Percentiles rank a stretch among this genome's conserved stretches.
Conservation (phyloP, 2,113 vertebrate genomes). For the Sinocyclocheilus anophthalmus region DNA sequence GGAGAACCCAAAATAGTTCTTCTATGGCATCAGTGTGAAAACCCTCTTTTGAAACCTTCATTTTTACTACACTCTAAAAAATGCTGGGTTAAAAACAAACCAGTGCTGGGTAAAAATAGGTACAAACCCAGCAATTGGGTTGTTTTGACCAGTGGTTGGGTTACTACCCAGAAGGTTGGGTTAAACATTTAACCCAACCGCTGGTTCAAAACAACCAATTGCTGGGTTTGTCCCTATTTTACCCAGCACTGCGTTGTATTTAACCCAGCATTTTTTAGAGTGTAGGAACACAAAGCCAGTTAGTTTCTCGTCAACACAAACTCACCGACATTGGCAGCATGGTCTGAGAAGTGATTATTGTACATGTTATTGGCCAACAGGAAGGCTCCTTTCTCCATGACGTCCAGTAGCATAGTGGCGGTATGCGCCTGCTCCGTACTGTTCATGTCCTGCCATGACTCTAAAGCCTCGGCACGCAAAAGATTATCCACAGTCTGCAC, state of each 20-base stretch:
- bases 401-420: conserved; percentile 90
- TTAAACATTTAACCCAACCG: too few relatives aligned
- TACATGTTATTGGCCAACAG: conserved; percentile 92
- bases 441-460: conserved; percentile 94
- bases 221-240: too few relatives aligned
- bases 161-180: too few relatives aligned
- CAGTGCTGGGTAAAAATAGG: too few relatives aligned
- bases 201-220: too few relatives aligned
- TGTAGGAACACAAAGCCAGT: not conserved
- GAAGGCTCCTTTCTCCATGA: conserved; percentile 91
- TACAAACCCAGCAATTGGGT: too few relatives aligned
- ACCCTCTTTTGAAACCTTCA: too few relatives aligned
- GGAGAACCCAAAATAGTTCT: not conserved
- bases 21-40: not conserved
- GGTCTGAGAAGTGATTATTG: conserved; percentile 83
- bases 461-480: conserved; percentile 82
- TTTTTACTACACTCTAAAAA: too few relatives aligned
- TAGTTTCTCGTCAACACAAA: not conserved
- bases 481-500: conserved; percentile 92
- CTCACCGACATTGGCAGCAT: conserved; percentile 87
- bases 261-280: too few relatives aligned
- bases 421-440: conserved; percentile 90
- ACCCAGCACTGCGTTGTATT: too few relatives aligned
- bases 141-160: too few relatives aligned
- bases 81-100: too few relatives aligned